Percentiles rank a stretch among this genome's conserved stretches.
phyloP scores from a whole-genome alignment of 37 sponge, comb jelly and placozoan species.

The Axinella damicornis region DNA sequence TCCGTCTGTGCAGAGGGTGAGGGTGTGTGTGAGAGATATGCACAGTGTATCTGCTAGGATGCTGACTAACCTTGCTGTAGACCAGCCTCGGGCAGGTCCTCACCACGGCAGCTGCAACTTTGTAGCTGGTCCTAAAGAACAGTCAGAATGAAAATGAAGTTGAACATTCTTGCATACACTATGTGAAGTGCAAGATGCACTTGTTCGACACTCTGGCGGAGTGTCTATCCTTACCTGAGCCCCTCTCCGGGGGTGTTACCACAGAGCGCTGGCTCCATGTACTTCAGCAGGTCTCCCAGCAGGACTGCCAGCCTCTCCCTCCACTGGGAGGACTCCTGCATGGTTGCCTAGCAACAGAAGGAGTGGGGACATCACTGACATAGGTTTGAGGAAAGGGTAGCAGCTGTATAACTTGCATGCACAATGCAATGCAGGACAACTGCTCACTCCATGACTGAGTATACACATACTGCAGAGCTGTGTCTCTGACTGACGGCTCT shows the following conservation, averaged over 20 bases:
- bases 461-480: neutral
- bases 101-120: conserved; percentile 21
- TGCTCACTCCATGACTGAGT: too few species aligned
- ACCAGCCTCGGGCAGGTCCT: conserved; percentile 37
- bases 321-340: neutral
- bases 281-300: conserved; percentile 26
- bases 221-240: conserved; percentile 19
- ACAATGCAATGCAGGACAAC: too few species aligned
- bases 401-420: too few species aligned
- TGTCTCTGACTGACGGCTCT: neutral
- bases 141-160: too few species aligned
- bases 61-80: conserved; percentile 37
- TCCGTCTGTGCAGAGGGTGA: conserved; percentile 1
- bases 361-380: too few species aligned
- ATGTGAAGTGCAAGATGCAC: neutral
- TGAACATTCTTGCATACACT: too few species aligned
- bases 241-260: conserved; percentile 19
- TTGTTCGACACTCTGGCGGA: neutral
- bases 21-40: neutral
- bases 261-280: conserved; percentile 37
- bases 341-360: too few species aligned
- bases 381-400: too few species aligned
- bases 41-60: neutral
- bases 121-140: conserved; percentile 14
- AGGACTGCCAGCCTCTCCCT: conserved; percentile 13